These are phyloP conservation scores for Oryctolagus cuniculus DNA, from an alignment of 2,113 vertebrate genomes.

Conservation along the genomic window mOryCun1.1 NC_091433.1:193376501-193377000, in stretches of 20 bases:
- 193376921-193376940: neutral
- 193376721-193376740: neutral
- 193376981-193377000: neutral
- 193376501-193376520: neutral
- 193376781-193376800: too few species aligned
- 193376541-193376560: neutral
- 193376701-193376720: neutral
- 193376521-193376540: neutral
- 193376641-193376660: too few species aligned
- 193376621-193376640: too few species aligned
- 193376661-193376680: neutral
- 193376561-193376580: too few species aligned
- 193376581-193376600: neutral
- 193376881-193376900: neutral
- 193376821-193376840: neutral
- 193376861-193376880: too few species aligned
- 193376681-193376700: accelerated
- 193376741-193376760: too few species aligned
- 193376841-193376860: too few species aligned
- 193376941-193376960: neutral
- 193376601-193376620: neutral
- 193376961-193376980: neutral
- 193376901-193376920: neutral
- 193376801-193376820: too few species aligned
- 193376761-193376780: neutral